Conservation (phyloP, 2,888 invertebrate species). For the Antitype chi region DNA sequence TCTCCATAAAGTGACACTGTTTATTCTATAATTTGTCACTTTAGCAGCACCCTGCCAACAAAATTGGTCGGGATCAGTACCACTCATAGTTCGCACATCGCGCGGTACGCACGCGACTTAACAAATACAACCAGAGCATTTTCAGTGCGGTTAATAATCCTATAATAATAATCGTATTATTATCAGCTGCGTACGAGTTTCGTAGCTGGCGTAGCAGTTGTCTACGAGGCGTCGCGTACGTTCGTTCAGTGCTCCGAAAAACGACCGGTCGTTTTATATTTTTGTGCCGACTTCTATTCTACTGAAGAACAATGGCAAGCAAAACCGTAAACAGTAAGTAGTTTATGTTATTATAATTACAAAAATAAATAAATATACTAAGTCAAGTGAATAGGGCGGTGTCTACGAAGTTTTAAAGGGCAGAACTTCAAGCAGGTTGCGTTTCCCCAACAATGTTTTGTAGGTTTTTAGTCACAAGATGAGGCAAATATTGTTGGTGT, state of each 20-base stretch:
- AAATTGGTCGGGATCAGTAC: slow-evolving; percentile 74
- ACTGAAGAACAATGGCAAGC: slow-evolving; percentile 75
- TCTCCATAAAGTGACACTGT: slow-evolving; percentile 74
- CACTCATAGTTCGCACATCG: slow-evolving; percentile 80
- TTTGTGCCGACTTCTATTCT: slow-evolving; percentile 61
- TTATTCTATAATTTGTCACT: slow-evolving; percentile 79
- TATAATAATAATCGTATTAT: slow-evolving; percentile 73
- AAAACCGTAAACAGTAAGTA: slow-evolving; percentile 79
- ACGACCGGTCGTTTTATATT: slow-evolving; percentile 49
- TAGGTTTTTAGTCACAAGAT: background rate
- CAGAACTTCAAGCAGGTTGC: background rate
- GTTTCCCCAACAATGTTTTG: background rate
- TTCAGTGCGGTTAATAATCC: slow-evolving; percentile 73
- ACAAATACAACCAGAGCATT: slow-evolving; percentile 64
- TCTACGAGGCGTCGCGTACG: slow-evolving; percentile 77
- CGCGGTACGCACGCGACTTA: slow-evolving; percentile 79
- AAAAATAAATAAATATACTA: background rate
- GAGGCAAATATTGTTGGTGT: too few relatives aligned
- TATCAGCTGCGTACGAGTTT: slow-evolving; percentile 73
- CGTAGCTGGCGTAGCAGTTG: slow-evolving; percentile 83
- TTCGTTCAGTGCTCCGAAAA: slow-evolving; percentile 59
- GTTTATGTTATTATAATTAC: slow-evolving; percentile 33
- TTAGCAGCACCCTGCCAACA: slow-evolving; percentile 73
- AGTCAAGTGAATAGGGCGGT: background rate
- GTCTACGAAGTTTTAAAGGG: slow-evolving; percentile 14